phyloP scores from a whole-genome alignment of 1,140 invertebrate species.

The Yoshiicerus persimilis region DNA sequence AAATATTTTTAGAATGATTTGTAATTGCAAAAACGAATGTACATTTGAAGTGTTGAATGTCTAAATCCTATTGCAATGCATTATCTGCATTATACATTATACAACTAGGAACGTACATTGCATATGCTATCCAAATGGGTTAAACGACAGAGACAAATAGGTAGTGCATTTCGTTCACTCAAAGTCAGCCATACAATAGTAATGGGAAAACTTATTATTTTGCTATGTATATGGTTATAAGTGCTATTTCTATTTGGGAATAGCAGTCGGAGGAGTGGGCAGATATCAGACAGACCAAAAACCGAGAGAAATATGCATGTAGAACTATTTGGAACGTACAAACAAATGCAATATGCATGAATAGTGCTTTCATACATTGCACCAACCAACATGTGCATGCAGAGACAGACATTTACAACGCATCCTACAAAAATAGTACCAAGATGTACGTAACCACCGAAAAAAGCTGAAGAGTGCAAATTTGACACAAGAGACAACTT shows the following conservation, averaged over 20 bases:
- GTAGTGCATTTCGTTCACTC: background rate
- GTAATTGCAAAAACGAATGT: too few species aligned
- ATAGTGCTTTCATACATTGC: too few species aligned
- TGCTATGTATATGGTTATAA: background rate
- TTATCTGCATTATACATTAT: too few species aligned
- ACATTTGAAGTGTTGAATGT: too few species aligned
- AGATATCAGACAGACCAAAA: background rate
- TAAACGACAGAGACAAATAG: background rate
- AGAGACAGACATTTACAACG: background rate
- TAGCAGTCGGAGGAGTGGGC: too few species aligned
- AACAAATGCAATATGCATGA: background rate
- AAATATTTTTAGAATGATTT: too few species aligned
- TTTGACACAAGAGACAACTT: conserved; percentile 17
- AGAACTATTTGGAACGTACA: background rate
- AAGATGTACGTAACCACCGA: background rate
- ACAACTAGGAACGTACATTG: too few species aligned
- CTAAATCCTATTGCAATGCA: too few species aligned
- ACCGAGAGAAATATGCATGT: background rate
- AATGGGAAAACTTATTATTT: background rate
- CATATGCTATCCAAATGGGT: too few species aligned
- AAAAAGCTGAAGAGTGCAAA: background rate
- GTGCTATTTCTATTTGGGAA: too few species aligned
- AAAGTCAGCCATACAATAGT: background rate
- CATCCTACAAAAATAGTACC: background rate
- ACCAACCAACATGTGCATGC: too few species aligned